These are phyloP conservation scores for Orycteropus afer DNA, from an alignment of 2,113 vertebrate genomes.

Conservation along the genomic window DNA sequence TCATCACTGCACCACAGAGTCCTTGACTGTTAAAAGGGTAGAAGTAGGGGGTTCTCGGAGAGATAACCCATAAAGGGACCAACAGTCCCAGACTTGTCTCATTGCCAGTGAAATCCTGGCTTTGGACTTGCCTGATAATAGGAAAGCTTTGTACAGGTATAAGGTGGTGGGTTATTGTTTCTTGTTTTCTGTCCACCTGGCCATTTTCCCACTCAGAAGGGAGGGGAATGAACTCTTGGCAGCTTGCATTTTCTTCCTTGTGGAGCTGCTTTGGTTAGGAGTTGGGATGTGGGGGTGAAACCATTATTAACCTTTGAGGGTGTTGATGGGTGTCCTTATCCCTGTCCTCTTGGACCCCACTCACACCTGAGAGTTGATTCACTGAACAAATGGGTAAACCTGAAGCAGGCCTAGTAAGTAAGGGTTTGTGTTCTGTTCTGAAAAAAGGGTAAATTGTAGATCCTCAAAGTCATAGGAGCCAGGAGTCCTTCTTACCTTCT, in stretches of 20 bases:
- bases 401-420: not conserved
- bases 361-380: not conserved
- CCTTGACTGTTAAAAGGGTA: not conserved
- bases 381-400: not conserved
- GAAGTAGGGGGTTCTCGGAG: not conserved
- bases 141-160: not conserved
- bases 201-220: not conserved
- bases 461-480: not conserved
- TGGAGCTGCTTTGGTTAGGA: not conserved
- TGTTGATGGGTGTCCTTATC: not conserved
- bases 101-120: not conserved
- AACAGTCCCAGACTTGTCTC: not conserved
- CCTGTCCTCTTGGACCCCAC: not conserved
- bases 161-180: not conserved
- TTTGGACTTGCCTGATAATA: not conserved
- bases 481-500: not conserved
- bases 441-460: not conserved
- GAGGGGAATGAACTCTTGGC: not conserved
- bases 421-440: not conserved
- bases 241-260: not conserved
- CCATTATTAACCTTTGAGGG: not conserved
- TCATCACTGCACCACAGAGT: not conserved
- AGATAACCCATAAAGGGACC: not conserved
- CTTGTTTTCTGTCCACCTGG: not conserved
- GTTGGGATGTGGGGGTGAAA: not conserved